A percentile compares a stretch with the other conserved stretches of the same genome.
Evolutionary conservation across 2,113 vertebrate species (phyloP).

Genomic region (Cottus gobio): DNA sequence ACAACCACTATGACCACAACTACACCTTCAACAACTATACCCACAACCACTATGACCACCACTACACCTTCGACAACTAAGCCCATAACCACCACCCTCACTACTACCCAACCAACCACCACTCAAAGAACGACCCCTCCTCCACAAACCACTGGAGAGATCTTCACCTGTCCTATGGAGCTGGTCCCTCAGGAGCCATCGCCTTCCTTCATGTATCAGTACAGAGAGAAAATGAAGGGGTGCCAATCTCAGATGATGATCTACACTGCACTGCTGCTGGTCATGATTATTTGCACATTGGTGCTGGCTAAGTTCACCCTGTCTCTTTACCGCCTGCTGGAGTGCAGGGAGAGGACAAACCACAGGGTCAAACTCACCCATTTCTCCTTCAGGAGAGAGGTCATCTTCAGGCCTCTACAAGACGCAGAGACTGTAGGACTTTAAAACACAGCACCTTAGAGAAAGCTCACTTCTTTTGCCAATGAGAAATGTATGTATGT

Average conservation of each 20-base stretch:
- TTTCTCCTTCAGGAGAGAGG: slow-evolving; percentile 79
- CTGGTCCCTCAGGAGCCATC: background rate
- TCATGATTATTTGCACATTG: slow-evolving; percentile 71
- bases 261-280: slow-evolving; percentile 61
- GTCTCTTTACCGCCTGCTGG: slow-evolving; percentile 72
- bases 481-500: too few species aligned
- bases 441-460: slow-evolving; percentile 18
- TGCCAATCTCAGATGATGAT: slow-evolving; percentile 70
- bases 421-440: slow-evolving; percentile 66
- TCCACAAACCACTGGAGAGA: slow-evolving; percentile 28
- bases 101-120: slow-evolving; percentile 37
- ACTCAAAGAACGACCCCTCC: background rate
- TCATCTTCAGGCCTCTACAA: slow-evolving; percentile 65
- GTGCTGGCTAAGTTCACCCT: slow-evolving; percentile 63
- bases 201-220: background rate
- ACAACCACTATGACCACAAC: slow-evolving; percentile 5
- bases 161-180: slow-evolving; percentile 47
- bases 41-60: background rate
- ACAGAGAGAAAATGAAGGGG: slow-evolving; percentile 16
- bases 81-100: slow-evolving; percentile 7
- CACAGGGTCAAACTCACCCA: slow-evolving; percentile 73
- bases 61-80: slow-evolving; percentile 6
- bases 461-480: background rate
- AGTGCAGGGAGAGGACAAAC: slow-evolving; percentile 52
- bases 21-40: background rate